These are phyloP conservation scores for Xestia ashworthii DNA, from an alignment of 2,888 invertebrate genomes.

Conservation along the genomic window DNA sequence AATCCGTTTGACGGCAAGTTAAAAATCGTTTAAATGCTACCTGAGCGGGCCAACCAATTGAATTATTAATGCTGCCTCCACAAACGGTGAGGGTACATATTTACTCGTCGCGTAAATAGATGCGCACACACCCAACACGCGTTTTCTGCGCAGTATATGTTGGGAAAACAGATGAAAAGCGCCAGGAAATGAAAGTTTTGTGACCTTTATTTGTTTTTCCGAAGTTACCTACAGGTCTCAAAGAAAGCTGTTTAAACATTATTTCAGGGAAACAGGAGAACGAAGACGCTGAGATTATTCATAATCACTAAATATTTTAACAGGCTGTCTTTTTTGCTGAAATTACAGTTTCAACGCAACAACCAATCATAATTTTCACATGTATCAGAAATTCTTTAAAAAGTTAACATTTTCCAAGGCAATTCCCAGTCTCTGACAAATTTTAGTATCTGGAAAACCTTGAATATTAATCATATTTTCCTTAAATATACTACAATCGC, in stretches of 20 bases:
- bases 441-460: constrained; percentile 8
- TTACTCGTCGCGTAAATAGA: constrained; percentile 90
- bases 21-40: constrained; percentile 90
- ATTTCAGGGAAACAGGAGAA: not conserved
- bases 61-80: constrained; percentile 91
- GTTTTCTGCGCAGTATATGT: constrained; percentile 82
- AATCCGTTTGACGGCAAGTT: constrained; percentile 88
- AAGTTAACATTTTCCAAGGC: not conserved
- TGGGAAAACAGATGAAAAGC: constrained; percentile 47
- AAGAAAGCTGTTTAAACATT: constrained; percentile 27
- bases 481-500: constrained; percentile 76
- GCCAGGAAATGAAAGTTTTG: constrained; percentile 43
- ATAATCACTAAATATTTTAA: constrained; percentile 1
- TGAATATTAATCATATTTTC: constrained; percentile 56
- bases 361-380: not conserved
- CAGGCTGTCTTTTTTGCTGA: not conserved
- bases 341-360: constrained; percentile 1
- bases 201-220: constrained; percentile 38
- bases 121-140: constrained; percentile 90
- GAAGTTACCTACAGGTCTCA: constrained; percentile 1
- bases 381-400: not conserved
- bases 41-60: constrained; percentile 88
- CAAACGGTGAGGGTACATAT: constrained; percentile 90
- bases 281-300: not conserved
- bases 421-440: not conserved